A percentile compares a stretch with the other conserved stretches of the same genome.
These are phyloP conservation scores for Todus mexicanus DNA, from an alignment of 2,797 vertebrate species.

Conservation along the genomic window DNA sequence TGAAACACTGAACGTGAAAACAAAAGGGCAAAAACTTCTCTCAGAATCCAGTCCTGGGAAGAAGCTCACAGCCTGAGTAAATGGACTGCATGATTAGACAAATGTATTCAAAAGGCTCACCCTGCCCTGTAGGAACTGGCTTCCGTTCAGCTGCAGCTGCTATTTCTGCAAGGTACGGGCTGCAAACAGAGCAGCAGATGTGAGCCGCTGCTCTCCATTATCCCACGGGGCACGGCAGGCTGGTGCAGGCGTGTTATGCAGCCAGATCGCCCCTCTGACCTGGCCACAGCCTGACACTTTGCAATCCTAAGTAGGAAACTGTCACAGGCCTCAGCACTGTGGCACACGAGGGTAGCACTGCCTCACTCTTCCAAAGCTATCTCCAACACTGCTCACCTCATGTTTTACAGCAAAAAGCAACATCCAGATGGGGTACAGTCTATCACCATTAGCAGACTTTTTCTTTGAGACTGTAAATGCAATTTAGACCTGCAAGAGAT, in stretches of 20 bases:
- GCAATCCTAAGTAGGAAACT: accelerated
- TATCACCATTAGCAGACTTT: neutral
- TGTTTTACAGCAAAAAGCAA: neutral
- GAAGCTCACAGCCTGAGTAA: neutral
- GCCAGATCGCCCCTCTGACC: neutral
- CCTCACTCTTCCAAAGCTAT: neutral
- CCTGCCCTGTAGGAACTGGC: neutral
- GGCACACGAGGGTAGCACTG: neutral
- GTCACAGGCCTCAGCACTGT: neutral
- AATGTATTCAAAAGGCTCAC: neutral
- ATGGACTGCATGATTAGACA: neutral
- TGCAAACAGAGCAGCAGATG: neutral
- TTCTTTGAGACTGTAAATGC: neutral
- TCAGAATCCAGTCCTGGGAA: neutral
- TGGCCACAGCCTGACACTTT: neutral
- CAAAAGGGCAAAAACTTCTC: neutral
- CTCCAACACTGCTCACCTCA: accelerated
- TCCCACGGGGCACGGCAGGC: neutral
- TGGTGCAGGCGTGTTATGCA: neutral
- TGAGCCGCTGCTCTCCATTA: neutral
- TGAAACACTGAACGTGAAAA: neutral
- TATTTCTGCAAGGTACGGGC: neutral
- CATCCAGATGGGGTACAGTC: neutral
- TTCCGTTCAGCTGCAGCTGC: neutral
- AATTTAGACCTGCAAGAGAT: neutral